A percentile compares a stretch with the other conserved stretches of the same genome.
These are phyloP conservation scores for Dendroctonus ponderosae DNA, from an alignment of 1,140 invertebrate genomes.

Conservation along the genomic window DNA sequence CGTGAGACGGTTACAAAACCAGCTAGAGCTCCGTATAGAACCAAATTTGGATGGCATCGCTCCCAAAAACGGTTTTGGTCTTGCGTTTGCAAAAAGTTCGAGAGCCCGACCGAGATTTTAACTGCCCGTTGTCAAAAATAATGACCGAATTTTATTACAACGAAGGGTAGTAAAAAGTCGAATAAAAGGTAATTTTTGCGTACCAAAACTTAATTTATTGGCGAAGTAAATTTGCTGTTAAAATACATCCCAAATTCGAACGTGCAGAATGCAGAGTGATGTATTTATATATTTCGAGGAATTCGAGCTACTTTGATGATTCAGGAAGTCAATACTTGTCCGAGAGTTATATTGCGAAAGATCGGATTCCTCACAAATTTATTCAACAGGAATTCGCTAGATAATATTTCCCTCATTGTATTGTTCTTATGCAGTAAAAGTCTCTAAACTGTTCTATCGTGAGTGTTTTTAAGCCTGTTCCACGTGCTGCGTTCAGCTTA, in stretches of 20 bases:
- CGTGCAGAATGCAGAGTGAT: background rate
- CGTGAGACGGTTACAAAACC: slow-evolving; percentile 19
- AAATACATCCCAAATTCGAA: background rate
- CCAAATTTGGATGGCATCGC: slow-evolving; percentile 23
- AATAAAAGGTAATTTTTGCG: background rate
- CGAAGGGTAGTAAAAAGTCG: slow-evolving; percentile 14
- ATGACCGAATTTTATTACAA: slow-evolving; percentile 23
- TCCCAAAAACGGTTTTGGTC: slow-evolving; percentile 13
- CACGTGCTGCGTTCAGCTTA: no score
- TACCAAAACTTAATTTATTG: slow-evolving; percentile 6
- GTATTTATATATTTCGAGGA: no score
- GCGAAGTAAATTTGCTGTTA: slow-evolving; percentile 5
- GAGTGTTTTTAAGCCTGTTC: no score
- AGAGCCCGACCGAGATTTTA: slow-evolving; percentile 23
- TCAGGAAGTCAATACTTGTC: no score
- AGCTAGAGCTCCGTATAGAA: slow-evolving; percentile 9
- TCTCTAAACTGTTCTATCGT: no score
- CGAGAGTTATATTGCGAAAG: no score
- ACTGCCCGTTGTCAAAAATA: slow-evolving; percentile 25
- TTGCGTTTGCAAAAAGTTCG: slow-evolving; percentile 12
- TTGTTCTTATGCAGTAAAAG: no score
- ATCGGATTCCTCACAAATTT: no score
- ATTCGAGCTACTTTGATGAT: no score
- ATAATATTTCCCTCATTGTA: no score
- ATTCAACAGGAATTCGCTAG: no score